Evolutionary conservation across 1,140 invertebrate genomes (phyloP).

Genomic region (Helicoverpa zea): DNA sequence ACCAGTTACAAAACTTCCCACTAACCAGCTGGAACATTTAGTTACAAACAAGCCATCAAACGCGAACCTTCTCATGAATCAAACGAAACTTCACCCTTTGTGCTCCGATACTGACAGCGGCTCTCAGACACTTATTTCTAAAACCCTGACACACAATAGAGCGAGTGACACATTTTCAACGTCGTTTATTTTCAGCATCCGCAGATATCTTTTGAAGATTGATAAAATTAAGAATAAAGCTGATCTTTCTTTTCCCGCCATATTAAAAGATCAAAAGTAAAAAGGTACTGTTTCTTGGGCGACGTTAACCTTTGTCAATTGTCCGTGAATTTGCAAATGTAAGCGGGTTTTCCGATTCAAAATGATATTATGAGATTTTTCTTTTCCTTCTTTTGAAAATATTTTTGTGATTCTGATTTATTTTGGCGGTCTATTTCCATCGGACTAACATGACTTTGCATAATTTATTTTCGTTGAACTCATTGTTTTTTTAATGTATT

Average conservation of each 20-base stretch:
- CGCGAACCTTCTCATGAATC: neutral
- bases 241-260: neutral
- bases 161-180: neutral
- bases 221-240: constrained; percentile 17
- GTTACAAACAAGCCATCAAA: constrained; percentile 2
- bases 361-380: constrained; percentile 3
- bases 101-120: neutral
- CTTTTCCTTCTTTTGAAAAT: neutral
- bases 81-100: constrained; percentile 12
- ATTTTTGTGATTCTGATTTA: neutral
- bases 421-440: neutral
- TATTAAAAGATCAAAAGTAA: constrained; percentile 34
- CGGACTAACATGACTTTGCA: neutral
- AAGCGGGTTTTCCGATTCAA: neutral
- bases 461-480: too few species aligned
- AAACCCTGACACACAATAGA: neutral
- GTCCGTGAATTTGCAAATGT: constrained; percentile 9
- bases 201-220: constrained; percentile 18
- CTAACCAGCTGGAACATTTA: too few species aligned
- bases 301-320: constrained; percentile 16
- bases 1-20: too few species aligned
- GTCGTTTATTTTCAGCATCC: neutral
- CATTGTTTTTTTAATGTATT: too few species aligned
- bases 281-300: neutral
- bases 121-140: neutral